phyloP scores from a whole-genome alignment of 2,888 invertebrate genomes.

The Scaptodrosophila latifasciaeformis region DNA sequence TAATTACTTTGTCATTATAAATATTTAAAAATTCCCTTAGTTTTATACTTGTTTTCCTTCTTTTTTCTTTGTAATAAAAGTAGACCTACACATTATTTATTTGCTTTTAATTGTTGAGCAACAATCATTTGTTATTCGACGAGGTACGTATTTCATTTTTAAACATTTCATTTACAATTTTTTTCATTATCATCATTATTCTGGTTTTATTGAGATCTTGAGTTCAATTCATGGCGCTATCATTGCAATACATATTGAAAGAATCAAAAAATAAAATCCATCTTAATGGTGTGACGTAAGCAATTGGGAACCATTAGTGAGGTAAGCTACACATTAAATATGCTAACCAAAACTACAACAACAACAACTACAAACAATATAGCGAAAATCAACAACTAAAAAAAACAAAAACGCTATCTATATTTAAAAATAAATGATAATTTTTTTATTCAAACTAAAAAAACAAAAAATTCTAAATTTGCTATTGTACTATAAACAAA shows the following conservation, averaged over 20 bases:
- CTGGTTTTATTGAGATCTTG: conserved; percentile 35
- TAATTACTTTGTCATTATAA: conserved; percentile 7
- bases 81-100: conserved; percentile 4
- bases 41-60: neutral
- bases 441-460: conserved; percentile 10
- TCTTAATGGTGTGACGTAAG: conserved; percentile 75
- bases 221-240: conserved; percentile 67
- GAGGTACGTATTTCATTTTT: conserved; percentile 44
- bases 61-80: conserved; percentile 3
- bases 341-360: conserved; percentile 38
- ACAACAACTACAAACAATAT: conserved; percentile 14
- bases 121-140: conserved; percentile 55
- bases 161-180: conserved; percentile 17
- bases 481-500: conserved; percentile 19
- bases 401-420: conserved; percentile 17
- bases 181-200: conserved; percentile 21
- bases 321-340: conserved; percentile 76
- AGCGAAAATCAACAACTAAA: conserved; percentile 18
- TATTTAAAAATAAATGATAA: conserved; percentile 11
- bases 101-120: conserved; percentile 23
- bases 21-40: neutral
- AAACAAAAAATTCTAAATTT: conserved; percentile 8
- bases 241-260: conserved; percentile 57
- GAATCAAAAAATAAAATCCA: conserved; percentile 58
- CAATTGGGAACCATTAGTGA: conserved; percentile 76